Percentiles rank a stretch among this genome's conserved stretches.
Conservation (phyloP, 1,140 invertebrate genomes). For the Microplitis mediator region DNA sequence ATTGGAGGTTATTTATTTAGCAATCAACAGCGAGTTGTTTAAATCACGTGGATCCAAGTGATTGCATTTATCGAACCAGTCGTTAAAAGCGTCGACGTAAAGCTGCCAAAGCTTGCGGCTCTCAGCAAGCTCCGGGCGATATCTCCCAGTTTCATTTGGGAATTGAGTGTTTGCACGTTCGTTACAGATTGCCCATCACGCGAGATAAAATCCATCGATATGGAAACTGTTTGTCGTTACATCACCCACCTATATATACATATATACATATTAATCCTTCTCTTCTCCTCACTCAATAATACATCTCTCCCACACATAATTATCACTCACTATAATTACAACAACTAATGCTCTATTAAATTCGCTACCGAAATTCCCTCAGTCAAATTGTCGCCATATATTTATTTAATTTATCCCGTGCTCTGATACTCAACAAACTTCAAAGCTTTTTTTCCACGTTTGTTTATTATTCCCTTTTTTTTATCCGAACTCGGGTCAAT, state of each 20-base stretch:
- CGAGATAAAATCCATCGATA: conserved; percentile 25
- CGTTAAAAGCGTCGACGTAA: conserved; percentile 22
- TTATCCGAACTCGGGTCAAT: no score
- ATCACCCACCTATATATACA: background rate
- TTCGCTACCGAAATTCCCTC: no score
- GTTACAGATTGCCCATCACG: conserved; percentile 27
- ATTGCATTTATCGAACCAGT: conserved; percentile 13
- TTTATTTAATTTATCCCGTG: no score
- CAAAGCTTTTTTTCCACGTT: no score
- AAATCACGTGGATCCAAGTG: conserved; percentile 11
- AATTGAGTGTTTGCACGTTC: conserved; percentile 30
- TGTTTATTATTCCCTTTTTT: no score
- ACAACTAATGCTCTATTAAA: no score
- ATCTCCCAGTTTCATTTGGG: conserved; percentile 20
- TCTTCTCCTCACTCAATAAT: no score
- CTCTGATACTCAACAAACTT: no score
- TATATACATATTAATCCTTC: background rate
- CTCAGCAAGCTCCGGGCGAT: background rate
- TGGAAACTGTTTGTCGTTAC: conserved; percentile 8
- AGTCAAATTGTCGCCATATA: no score
- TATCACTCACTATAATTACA: no score
- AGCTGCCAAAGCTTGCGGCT: conserved; percentile 15
- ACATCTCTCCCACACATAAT: no score
- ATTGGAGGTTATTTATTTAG: background rate
- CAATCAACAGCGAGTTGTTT: conserved; percentile 1